phyloP scores from a whole-genome alignment of 2,113 vertebrate species.

The Phrynocephalus versicolor region DNA sequence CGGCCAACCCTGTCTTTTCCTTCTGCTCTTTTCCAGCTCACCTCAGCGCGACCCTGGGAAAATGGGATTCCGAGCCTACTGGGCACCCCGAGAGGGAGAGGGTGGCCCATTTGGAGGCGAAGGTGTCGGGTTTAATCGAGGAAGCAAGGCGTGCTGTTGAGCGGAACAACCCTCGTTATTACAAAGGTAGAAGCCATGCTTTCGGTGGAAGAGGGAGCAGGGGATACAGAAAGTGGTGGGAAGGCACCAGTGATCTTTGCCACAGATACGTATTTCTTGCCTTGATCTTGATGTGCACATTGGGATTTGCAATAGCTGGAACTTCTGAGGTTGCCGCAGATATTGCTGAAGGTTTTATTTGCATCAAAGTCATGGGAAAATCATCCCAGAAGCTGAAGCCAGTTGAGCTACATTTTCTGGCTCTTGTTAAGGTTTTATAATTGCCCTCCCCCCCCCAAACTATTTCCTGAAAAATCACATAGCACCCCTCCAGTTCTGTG shows the following conservation, averaged over 20 bases:
- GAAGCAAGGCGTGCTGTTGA: constrained; percentile 64
- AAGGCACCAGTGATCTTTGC: neutral
- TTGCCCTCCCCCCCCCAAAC: neutral
- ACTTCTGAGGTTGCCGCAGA: neutral
- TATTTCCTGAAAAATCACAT: no score
- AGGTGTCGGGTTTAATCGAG: constrained; percentile 65
- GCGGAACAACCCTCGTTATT: constrained; percentile 76
- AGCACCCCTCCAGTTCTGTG: no score
- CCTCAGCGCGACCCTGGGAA: constrained; percentile 66
- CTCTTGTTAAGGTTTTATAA: neutral
- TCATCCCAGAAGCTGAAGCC: neutral
- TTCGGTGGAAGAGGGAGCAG: neutral
- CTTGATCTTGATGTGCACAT: neutral
- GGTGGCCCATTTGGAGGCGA: constrained; percentile 54
- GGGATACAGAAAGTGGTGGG: no score
- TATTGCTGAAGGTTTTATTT: neutral
- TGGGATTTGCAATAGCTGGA: neutral
- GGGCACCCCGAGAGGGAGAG: constrained; percentile 67
- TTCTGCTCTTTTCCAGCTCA: constrained; percentile 61
- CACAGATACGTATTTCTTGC: neutral
- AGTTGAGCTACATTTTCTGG: neutral
- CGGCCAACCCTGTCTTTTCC: neutral
- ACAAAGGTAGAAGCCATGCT: constrained; percentile 66
- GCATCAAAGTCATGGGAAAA: neutral
- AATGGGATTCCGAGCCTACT: constrained; percentile 67